Conservation (phyloP, 2,113 vertebrate species). For the Elgaria multicarinata region DNA sequence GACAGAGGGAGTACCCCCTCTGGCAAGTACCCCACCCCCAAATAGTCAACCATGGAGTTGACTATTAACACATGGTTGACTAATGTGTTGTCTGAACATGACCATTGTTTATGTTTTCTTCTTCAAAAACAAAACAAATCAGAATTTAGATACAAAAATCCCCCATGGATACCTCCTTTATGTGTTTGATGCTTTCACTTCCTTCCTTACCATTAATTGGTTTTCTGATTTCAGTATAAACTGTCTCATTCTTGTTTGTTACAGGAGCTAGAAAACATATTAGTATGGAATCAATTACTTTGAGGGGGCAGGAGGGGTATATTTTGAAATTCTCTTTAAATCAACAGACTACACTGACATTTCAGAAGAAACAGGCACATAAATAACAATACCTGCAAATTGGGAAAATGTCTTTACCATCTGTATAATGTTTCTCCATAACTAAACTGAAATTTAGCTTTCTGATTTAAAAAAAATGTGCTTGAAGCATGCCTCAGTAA, state of each 20-base stretch:
- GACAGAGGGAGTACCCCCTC: not conserved
- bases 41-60: too few relatives aligned
- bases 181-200: slow-evolving; percentile 53
- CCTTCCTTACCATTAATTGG: slow-evolving; percentile 76
- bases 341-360: slow-evolving; percentile 51
- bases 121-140: not conserved
- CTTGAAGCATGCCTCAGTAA: not conserved
- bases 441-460: slow-evolving; percentile 5
- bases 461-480: slow-evolving; percentile 6
- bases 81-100: too few relatives aligned
- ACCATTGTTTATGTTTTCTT: not conserved
- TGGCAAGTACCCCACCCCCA: too few relatives aligned
- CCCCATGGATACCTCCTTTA: slow-evolving; percentile 6
- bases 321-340: slow-evolving; percentile 53
- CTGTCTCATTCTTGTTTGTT: slow-evolving; percentile 78
- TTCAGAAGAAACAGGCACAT: slow-evolving; percentile 33
- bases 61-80: too few relatives aligned
- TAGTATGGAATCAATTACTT: slow-evolving; percentile 68
- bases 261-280: slow-evolving; percentile 79
- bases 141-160: not conserved
- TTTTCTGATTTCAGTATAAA: slow-evolving; percentile 85
- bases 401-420: not conserved
- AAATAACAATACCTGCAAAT: slow-evolving; percentile 29
- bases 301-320: not conserved
- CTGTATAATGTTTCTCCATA: not conserved